Conservation (phyloP, 2,888 invertebrate genomes). For the Scaptomyza reducta region DNA sequence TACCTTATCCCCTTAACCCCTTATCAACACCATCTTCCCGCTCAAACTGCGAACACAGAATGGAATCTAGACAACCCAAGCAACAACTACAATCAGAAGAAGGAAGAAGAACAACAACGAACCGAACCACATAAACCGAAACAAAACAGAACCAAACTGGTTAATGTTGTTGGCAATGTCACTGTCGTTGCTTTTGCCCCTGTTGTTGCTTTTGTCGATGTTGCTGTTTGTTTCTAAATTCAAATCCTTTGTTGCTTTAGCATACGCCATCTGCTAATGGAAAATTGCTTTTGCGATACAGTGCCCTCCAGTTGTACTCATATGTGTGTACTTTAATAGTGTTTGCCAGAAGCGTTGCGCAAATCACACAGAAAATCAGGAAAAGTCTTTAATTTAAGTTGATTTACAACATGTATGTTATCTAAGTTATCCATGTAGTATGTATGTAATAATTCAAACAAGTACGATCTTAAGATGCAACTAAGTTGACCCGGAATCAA, state of each 20-base stretch:
- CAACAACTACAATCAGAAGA: conserved; percentile 10
- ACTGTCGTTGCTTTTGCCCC: conserved; percentile 2
- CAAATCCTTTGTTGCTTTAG: conserved; percentile 44
- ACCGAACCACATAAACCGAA: conserved; percentile 17
- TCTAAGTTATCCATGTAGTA: too few relatives aligned
- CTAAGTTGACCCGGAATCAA: too few relatives aligned
- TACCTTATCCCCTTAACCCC: too few relatives aligned
- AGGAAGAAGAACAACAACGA: conserved; percentile 10
- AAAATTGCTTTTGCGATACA: too few relatives aligned
- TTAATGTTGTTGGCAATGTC: conserved; percentile 53
- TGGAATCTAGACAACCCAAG: conserved; percentile 39
- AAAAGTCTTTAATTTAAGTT: too few relatives aligned
- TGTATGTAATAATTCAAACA: too few relatives aligned
- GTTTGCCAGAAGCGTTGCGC: too few relatives aligned
- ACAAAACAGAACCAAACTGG: conserved; percentile 27
- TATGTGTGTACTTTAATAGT: conserved; percentile 13
- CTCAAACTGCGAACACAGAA: conserved; percentile 21
- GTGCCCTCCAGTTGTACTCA: too few relatives aligned
- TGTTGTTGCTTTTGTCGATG: conserved; percentile 6
- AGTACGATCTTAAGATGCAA: too few relatives aligned
- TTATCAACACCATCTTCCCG: too few relatives aligned
- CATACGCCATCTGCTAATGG: conserved; percentile 43
- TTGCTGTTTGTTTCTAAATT: conserved; percentile 34
- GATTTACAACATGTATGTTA: too few relatives aligned
- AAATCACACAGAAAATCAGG: too few relatives aligned